Conservation (phyloP, 2,888 invertebrate genomes). For the Macaria notata region DNA sequence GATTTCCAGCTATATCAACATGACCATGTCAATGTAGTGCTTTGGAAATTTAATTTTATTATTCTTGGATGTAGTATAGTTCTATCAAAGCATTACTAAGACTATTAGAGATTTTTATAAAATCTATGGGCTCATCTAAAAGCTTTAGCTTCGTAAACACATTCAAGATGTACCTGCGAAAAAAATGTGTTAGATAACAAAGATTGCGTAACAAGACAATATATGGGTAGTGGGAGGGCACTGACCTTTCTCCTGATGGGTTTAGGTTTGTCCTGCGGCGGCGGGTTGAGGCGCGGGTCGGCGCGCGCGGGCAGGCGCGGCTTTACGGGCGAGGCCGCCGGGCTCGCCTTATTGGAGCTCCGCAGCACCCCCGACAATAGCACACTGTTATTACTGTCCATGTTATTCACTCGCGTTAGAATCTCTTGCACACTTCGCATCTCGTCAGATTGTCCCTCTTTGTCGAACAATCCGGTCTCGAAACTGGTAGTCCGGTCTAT, state of each 20-base stretch:
- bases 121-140: too few relatives aligned
- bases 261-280: constrained; percentile 73
- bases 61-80: not conserved
- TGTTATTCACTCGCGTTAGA: constrained; percentile 75
- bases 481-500: constrained; percentile 77
- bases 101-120: too few relatives aligned
- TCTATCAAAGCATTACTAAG: too few relatives aligned
- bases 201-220: too few relatives aligned
- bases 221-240: too few relatives aligned
- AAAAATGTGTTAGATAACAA: too few relatives aligned
- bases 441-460: constrained; percentile 68
- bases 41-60: constrained; percentile 3
- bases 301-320: constrained; percentile 43
- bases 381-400: constrained; percentile 79
- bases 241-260: constrained; percentile 79
- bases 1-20: constrained; percentile 17
- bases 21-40: constrained; percentile 6
- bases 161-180: too few relatives aligned
- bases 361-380: constrained; percentile 73
- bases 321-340: constrained; percentile 42
- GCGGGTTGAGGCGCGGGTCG: constrained; percentile 75
- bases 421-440: constrained; percentile 76
- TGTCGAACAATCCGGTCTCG: constrained; percentile 71
- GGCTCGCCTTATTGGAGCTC: constrained; percentile 49
- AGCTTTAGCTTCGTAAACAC: too few relatives aligned